Conservation (phyloP, 2,797 vertebrate genomes). For the Sarcoramphus papa region DNA sequence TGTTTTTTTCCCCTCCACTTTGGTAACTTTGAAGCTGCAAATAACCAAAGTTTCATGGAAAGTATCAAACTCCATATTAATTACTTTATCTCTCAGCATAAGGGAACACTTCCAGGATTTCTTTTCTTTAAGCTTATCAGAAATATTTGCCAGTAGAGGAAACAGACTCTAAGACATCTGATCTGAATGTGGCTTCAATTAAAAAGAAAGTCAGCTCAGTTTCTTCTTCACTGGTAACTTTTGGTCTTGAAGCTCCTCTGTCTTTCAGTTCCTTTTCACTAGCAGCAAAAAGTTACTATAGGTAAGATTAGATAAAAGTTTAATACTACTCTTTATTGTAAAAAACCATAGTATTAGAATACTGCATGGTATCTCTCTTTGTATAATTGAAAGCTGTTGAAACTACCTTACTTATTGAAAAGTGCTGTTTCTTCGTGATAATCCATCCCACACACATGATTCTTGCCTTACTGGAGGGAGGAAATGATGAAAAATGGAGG, state of each 20-base stretch:
- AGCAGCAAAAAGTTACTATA: background rate
- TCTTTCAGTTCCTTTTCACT: background rate
- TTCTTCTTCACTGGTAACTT: background rate
- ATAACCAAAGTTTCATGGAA: background rate
- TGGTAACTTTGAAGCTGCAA: background rate
- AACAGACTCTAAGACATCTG: background rate
- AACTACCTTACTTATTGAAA: background rate
- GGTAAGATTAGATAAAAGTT: background rate
- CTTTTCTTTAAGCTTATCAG: background rate
- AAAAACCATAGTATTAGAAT: background rate
- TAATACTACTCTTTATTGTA: background rate
- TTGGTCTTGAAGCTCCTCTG: background rate
- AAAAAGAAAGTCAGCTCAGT: background rate
- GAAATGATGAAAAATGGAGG: background rate
- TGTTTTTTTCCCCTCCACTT: background rate
- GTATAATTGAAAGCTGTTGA: background rate
- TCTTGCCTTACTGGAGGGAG: background rate
- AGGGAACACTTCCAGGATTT: background rate
- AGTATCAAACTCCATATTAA: background rate
- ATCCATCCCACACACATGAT: background rate
- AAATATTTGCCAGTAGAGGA: background rate
- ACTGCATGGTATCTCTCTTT: background rate
- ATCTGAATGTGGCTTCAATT: background rate
- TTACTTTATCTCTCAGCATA: background rate
- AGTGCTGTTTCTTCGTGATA: background rate